These are phyloP conservation scores for Stenodera caucasica DNA, from an alignment of 2,888 invertebrate species.

Conservation along the genomic window DNA sequence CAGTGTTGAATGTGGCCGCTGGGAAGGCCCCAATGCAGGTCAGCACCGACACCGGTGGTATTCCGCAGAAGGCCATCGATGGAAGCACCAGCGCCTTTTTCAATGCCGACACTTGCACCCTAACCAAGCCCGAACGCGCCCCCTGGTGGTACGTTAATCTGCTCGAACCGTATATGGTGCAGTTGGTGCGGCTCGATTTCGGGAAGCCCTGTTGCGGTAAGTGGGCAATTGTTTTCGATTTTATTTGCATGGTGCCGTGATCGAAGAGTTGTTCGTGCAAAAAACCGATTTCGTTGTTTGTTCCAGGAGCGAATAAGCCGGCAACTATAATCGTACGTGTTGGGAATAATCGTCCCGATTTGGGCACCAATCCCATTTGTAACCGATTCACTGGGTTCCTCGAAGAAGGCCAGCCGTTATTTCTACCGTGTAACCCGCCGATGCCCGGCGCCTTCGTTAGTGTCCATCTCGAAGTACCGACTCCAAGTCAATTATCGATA, in stretches of 20 bases:
- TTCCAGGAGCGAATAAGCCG: slow-evolving; percentile 70
- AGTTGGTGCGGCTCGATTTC: slow-evolving; percentile 86
- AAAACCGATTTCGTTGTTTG: no score
- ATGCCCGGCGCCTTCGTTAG: slow-evolving; percentile 95
- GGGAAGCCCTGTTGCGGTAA: slow-evolving; percentile 90
- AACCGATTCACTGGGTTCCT: slow-evolving; percentile 84
- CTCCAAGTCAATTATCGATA: slow-evolving; percentile 78
- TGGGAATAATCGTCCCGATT: slow-evolving; percentile 89
- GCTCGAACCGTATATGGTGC: slow-evolving; percentile 93
- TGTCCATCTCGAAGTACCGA: slow-evolving; percentile 80
- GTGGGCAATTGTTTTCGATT: slow-evolving; percentile 48
- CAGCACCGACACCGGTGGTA: slow-evolving; percentile 78
- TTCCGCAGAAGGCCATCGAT: slow-evolving; percentile 89
- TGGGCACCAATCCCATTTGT: slow-evolving; percentile 89
- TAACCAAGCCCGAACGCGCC: slow-evolving; percentile 79
- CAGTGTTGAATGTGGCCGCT: slow-evolving; percentile 91
- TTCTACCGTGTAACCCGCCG: slow-evolving; percentile 90
- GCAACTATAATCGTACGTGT: slow-evolving; percentile 88
- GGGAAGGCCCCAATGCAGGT: slow-evolving; percentile 96
- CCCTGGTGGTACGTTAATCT: slow-evolving; percentile 97
- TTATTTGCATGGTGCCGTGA: neutral
- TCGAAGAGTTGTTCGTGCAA: no score
- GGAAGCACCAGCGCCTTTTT: slow-evolving; percentile 85
- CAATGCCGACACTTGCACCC: slow-evolving; percentile 82
- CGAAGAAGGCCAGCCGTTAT: slow-evolving; percentile 88